Percentiles rank a stretch among this genome's conserved stretches.
Evolutionary conservation across 2,797 vertebrate genomes (phyloP).

Genomic region (Mormyrops attenuatus): DNA sequence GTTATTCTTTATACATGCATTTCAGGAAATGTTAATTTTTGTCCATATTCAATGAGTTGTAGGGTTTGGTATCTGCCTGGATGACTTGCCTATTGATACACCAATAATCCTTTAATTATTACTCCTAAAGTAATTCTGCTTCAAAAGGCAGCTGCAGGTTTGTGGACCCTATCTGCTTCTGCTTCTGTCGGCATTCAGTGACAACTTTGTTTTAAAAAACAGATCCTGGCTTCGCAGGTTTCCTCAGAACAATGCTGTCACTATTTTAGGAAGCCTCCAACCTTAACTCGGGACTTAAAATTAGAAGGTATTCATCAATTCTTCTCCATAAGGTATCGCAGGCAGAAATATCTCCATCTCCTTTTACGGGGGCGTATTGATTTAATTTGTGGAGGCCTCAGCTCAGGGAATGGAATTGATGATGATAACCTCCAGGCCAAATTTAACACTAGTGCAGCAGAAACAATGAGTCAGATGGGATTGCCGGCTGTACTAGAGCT

Average conservation of each 20-base stretch:
- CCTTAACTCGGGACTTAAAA: background rate
- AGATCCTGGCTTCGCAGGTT: background rate
- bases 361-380: background rate
- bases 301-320: slow-evolving; percentile 3
- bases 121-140: background rate
- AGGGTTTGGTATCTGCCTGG: background rate
- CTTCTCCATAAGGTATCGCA: background rate
- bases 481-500: background rate
- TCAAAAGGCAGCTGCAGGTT: background rate
- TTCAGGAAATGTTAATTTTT: background rate
- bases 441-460: background rate
- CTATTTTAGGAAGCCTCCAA: background rate
- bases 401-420: background rate
- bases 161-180: background rate
- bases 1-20: background rate
- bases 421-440: background rate
- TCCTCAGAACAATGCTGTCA: background rate
- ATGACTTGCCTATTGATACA: background rate
- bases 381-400: background rate
- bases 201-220: background rate
- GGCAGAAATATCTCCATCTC: background rate
- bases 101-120: background rate
- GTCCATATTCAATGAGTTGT: background rate
- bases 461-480: background rate
- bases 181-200: background rate